These are phyloP conservation scores for Conger conger DNA, from an alignment of 2,113 vertebrate species.

Conservation along the genomic window DNA sequence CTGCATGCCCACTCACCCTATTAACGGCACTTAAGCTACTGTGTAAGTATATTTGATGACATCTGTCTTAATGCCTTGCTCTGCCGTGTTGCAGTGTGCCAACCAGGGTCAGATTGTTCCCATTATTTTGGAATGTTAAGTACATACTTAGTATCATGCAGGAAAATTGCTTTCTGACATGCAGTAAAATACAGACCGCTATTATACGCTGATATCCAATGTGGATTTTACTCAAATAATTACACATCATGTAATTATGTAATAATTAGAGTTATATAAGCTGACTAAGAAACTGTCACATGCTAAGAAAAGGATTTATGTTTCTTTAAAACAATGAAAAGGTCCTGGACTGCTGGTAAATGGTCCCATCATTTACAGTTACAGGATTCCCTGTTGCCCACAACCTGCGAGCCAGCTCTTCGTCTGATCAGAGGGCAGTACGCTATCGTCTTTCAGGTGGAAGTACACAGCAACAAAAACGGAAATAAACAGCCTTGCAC, in stretches of 20 bases:
- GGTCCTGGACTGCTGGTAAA: neutral
- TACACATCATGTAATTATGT: too few relatives aligned
- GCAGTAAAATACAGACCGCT: neutral
- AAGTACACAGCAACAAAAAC: slow-evolving; percentile 53
- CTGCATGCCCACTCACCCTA: neutral
- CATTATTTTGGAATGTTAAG: slow-evolving; percentile 3
- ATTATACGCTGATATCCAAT: neutral
- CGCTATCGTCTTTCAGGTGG: slow-evolving; percentile 53
- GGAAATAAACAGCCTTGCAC: slow-evolving; percentile 53
- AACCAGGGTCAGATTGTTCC: neutral
- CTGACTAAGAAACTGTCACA: neutral
- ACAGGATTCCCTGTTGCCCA: neutral
- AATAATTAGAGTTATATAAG: neutral
- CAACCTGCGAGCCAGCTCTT: neutral
- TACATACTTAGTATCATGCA: neutral
- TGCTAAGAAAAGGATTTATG: neutral
- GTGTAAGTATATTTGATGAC: neutral
- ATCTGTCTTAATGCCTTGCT: neutral
- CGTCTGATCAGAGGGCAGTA: slow-evolving; percentile 4
- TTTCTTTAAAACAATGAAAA: slow-evolving; percentile 2
- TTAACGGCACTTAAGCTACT: neutral
- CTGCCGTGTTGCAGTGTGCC: neutral
- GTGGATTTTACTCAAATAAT: neutral
- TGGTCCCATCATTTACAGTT: slow-evolving; percentile 11
- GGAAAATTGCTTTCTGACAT: neutral